Percentiles rank a stretch among this genome's conserved stretches.
Conservation (phyloP, 2,113 vertebrate species). For the Pholis gunnellus region DNA sequence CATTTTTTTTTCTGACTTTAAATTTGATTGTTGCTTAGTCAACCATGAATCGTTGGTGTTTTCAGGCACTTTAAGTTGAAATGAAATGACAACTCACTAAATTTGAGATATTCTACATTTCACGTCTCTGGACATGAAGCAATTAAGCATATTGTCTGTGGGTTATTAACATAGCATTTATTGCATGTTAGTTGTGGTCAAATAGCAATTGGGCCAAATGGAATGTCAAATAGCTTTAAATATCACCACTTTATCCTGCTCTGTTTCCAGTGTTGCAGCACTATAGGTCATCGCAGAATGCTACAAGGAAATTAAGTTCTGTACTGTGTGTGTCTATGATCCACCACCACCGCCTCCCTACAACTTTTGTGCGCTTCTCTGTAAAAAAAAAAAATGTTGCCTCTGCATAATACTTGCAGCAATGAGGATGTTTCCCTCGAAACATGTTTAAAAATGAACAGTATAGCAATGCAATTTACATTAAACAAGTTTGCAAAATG, state of each 20-base stretch:
- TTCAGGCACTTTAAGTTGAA: background rate
- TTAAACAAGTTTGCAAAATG: background rate
- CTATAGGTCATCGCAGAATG: constrained; percentile 3
- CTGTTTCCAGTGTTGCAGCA: constrained; percentile 13
- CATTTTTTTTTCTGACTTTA: background rate
- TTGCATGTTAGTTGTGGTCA: background rate
- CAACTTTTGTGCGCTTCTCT: background rate
- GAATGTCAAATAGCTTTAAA: constrained; percentile 28
- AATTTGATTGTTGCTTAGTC: background rate
- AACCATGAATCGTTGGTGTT: background rate
- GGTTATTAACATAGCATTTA: background rate
- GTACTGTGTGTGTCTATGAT: constrained; percentile 10
- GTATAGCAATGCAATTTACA: background rate
- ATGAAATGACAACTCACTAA: background rate
- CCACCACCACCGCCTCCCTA: background rate
- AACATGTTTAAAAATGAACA: background rate
- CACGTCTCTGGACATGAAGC: background rate
- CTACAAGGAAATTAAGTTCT: constrained; percentile 8
- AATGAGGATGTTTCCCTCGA: background rate
- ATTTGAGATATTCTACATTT: too few relatives aligned
- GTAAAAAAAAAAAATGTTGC: background rate
- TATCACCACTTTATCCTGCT: constrained; percentile 31
- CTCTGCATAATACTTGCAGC: background rate
- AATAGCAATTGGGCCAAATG: background rate
- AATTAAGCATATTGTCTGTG: background rate